Evolutionary conservation across 2,888 invertebrate genomes (phyloP), one percentile per base, ranked within the genome.

Genomic region (Aphidius colemani): DNA sequence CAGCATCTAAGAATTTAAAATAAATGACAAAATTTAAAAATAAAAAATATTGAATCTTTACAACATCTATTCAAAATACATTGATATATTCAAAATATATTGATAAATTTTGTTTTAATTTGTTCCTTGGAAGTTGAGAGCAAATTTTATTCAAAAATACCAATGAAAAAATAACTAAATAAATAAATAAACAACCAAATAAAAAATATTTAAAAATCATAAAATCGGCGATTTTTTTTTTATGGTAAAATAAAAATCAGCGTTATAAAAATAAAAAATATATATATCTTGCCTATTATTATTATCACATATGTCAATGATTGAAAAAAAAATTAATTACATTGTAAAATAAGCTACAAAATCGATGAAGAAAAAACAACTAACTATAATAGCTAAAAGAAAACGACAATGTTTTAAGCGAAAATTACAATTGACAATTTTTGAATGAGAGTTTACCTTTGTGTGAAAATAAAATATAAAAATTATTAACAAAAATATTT

Each of bases 311-410:
- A 60, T 63, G 59, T 64, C 63, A 61, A 67, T 49, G 59, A 62
- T 62, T 56, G 53, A 71, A 66, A 4, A 30, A 67, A 73, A 75
- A 75, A 77, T 78, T 77, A 71, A 79, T 78, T 77, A 76, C 77
- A 80, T 78, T 75, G 79, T 78, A 78, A 79, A 79, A 74, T 70
- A 70, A 60, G 66, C 65, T 67, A 65, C 61, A 65, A 57, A 64
- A 63, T 30, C 5, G 30, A 30, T 30, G 30, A 30, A 30, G 48
- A 64, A 65, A 58, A 68, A 66, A 60, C 61, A 64, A 18, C 2
- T 18, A 18, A 30, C 5, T 63, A 45, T 46, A 62, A 61, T 51
- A 51, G 49, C 49, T 63, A 11, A 68, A 61, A 50, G 11, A 58
- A 57, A 62, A 61, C 53, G 65, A 59, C 53, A 60, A 11, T 48